A percentile compares a stretch with the other conserved stretches of the same genome.
Evolutionary conservation across 2,113 vertebrate genomes (phyloP).

Genomic region (Eretmochelys imbricata): DNA sequence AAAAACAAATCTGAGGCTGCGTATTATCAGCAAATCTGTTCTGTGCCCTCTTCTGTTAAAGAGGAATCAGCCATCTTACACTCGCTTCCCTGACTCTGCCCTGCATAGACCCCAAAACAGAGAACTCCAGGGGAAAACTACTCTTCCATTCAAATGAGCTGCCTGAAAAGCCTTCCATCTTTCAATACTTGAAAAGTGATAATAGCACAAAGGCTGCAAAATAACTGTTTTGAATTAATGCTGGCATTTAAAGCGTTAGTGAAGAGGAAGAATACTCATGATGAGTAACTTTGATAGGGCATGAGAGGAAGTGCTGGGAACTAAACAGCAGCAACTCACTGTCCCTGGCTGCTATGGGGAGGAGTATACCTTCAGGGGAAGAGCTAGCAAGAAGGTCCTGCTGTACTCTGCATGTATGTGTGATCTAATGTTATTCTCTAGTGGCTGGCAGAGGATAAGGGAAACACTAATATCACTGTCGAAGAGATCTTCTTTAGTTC

Average conservation of each 20-base stretch:
- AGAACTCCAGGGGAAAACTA: background rate
- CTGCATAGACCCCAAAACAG: background rate
- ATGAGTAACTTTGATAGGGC: background rate
- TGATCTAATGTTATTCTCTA: rapidly evolving
- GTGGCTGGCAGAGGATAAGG: background rate
- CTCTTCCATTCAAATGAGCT: background rate
- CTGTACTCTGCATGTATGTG: background rate
- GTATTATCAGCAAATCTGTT: background rate
- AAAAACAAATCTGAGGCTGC: background rate
- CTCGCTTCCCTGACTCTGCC: background rate
- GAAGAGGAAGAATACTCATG: background rate
- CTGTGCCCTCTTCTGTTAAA: background rate
- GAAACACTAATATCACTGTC: background rate
- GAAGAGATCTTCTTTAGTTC: background rate
- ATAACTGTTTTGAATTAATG: background rate
- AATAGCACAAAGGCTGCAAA: background rate
- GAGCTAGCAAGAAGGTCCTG: background rate
- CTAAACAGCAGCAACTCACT: background rate
- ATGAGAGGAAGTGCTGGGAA: background rate
- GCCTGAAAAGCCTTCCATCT: background rate
- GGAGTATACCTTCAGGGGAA: background rate
- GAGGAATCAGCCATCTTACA: background rate
- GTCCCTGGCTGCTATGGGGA: background rate
- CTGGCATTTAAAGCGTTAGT: background rate
- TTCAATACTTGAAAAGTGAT: background rate